Percentiles rank a stretch among this genome's conserved stretches.
Conservation (phyloP, 1,140 invertebrate genomes). For the Ruditapes philippinarum region DNA sequence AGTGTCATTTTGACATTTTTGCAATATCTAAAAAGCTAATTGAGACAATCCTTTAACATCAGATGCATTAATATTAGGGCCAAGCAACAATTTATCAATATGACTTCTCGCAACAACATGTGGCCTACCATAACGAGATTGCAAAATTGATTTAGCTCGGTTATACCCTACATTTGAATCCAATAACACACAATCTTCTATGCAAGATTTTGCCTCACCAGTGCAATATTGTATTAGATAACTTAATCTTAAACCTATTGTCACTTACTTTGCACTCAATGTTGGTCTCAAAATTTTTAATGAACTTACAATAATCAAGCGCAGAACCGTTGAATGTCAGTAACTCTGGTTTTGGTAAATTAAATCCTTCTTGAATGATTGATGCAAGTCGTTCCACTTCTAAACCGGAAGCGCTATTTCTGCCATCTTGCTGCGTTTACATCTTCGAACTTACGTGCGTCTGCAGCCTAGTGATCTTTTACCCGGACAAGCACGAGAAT, state of each 20-base stretch:
- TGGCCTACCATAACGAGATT: background rate
- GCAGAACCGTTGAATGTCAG: constrained; percentile 10
- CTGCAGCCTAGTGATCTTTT: no score
- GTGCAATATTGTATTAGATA: constrained; percentile 12
- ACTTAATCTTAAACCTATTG: background rate
- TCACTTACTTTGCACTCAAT: background rate
- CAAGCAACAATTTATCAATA: background rate
- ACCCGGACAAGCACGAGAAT: no score
- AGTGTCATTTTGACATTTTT: background rate
- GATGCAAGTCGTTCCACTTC: background rate
- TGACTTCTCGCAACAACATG: background rate
- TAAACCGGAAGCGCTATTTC: no score
- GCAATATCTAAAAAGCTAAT: background rate
- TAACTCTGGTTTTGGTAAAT: constrained; percentile 17
- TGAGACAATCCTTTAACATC: background rate
- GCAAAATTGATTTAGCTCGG: background rate
- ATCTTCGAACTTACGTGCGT: no score
- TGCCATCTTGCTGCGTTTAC: no score
- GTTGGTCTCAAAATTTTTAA: constrained; percentile 47
- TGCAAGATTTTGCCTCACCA: background rate
- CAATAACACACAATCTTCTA: background rate
- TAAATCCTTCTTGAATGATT: constrained; percentile 11
- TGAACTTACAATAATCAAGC: constrained; percentile 47
- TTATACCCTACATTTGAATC: background rate
- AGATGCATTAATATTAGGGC: background rate